phyloP scores from a whole-genome alignment of 2,888 invertebrate species.

The Aphodius sticticus region DNA sequence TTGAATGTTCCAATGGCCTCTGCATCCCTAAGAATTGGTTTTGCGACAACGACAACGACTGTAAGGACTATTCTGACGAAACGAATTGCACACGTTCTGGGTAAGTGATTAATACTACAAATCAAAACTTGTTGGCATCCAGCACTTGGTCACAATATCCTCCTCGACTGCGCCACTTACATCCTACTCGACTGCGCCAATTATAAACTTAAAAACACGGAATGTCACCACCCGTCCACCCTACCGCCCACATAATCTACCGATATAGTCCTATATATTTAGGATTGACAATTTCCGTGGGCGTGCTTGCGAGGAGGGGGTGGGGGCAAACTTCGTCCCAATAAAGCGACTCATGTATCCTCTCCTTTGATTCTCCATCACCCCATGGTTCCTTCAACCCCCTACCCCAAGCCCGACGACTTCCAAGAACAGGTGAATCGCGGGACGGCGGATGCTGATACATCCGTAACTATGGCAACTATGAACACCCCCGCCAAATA shows the following conservation, averaged over 20 bases:
- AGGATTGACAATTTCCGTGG: conserved; percentile 4
- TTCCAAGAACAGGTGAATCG: conserved; percentile 4
- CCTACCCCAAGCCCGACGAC: neutral
- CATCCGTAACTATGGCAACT: conserved; percentile 4
- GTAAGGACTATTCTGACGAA: conserved; percentile 82
- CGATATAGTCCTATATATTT: neutral
- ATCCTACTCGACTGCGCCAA: too few species aligned
- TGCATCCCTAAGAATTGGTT: conserved; percentile 79
- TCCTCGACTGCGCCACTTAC: too few species aligned
- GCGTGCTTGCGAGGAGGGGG: neutral
- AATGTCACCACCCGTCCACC: neutral
- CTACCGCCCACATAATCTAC: neutral
- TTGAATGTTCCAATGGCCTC: conserved; percentile 78
- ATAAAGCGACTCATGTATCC: neutral
- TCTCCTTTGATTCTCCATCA: neutral
- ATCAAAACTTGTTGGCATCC: neutral
- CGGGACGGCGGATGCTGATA: neutral
- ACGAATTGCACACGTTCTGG: conserved; percentile 73
- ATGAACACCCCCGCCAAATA: neutral
- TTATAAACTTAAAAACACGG: too few species aligned
- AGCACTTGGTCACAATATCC: too few species aligned
- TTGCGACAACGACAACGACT: conserved; percentile 82
- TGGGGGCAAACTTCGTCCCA: too few species aligned
- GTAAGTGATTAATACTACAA: conserved; percentile 60
- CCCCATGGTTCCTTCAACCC: neutral